phyloP scores from a whole-genome alignment of 2,797 vertebrate genomes.

The Danio choprae region DNA sequence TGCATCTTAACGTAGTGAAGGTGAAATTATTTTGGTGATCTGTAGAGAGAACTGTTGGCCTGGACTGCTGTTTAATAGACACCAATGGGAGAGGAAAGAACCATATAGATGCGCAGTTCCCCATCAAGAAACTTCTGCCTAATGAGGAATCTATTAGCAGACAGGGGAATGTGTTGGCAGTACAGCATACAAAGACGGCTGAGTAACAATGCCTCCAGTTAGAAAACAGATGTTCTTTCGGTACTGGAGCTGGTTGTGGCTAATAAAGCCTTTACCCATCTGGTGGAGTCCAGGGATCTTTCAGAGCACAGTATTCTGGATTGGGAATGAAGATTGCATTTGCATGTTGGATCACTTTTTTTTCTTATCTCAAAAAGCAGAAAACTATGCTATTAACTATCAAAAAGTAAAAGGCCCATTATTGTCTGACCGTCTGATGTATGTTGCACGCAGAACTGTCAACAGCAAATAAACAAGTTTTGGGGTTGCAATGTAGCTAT shows the following conservation, averaged over 20 bases:
- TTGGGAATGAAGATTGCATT: constrained; percentile 24
- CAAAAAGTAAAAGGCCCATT: background rate
- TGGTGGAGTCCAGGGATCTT: constrained; percentile 73
- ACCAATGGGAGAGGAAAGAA: constrained; percentile 72
- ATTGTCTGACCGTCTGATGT: background rate
- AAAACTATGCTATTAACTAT: constrained; percentile 6
- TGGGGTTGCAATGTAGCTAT: background rate
- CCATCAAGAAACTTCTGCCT: constrained; percentile 69
- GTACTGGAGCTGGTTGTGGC: constrained; percentile 74
- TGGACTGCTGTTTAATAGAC: constrained; percentile 67
- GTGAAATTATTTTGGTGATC: constrained; percentile 60
- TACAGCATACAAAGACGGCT: constrained; percentile 80
- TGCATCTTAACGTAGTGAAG: constrained; percentile 50
- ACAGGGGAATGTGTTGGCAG: constrained; percentile 77
- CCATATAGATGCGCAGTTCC: constrained; percentile 67
- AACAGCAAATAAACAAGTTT: background rate
- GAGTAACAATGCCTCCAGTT: constrained; percentile 83
- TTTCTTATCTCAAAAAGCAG: constrained; percentile 24
- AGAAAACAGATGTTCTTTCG: constrained; percentile 84
- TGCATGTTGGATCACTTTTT: constrained; percentile 21
- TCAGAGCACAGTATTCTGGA: constrained; percentile 53
- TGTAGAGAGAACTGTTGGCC: constrained; percentile 59
- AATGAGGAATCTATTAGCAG: constrained; percentile 85
- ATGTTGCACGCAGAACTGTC: background rate
- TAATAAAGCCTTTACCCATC: constrained; percentile 84